These are phyloP conservation scores for Trichosurus vulpecula DNA, from an alignment of 2,797 vertebrate species.

Conservation along the genomic window DNA sequence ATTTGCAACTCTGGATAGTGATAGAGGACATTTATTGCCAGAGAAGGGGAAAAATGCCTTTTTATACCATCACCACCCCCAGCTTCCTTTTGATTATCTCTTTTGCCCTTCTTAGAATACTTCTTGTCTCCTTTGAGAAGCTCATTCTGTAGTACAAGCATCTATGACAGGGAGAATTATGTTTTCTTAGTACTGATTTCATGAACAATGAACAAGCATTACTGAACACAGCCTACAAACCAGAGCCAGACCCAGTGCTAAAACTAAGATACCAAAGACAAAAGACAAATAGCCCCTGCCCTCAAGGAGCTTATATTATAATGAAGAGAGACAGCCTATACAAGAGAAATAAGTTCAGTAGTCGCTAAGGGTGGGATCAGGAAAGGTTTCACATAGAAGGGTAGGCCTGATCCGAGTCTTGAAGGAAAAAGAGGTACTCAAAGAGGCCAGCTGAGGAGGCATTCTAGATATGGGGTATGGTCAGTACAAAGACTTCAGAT, in stretches of 20 bases:
- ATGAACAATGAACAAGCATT: neutral
- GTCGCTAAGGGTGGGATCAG: neutral
- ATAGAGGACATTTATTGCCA: constrained; percentile 26
- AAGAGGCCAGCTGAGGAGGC: neutral
- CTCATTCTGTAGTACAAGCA: neutral
- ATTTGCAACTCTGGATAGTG: neutral
- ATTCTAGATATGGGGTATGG: neutral
- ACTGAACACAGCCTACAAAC: neutral
- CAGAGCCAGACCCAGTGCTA: neutral
- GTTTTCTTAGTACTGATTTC: neutral
- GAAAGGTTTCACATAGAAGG: neutral
- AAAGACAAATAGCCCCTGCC: neutral
- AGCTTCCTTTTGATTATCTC: neutral
- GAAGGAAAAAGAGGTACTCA: too few relatives aligned
- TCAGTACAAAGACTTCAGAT: neutral
- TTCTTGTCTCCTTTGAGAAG: neutral
- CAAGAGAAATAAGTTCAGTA: neutral
- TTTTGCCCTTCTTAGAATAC: neutral
- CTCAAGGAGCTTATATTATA: neutral
- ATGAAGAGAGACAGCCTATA: neutral
- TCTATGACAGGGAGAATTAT: neutral
- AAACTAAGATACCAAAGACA: neutral
- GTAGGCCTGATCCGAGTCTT: neutral
- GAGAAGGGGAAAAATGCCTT: constrained; percentile 14
- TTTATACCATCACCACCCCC: neutral